Base-by-base conservation (phyloP, 2,888 invertebrate genomes). In the Dorcus hopei region DNA sequence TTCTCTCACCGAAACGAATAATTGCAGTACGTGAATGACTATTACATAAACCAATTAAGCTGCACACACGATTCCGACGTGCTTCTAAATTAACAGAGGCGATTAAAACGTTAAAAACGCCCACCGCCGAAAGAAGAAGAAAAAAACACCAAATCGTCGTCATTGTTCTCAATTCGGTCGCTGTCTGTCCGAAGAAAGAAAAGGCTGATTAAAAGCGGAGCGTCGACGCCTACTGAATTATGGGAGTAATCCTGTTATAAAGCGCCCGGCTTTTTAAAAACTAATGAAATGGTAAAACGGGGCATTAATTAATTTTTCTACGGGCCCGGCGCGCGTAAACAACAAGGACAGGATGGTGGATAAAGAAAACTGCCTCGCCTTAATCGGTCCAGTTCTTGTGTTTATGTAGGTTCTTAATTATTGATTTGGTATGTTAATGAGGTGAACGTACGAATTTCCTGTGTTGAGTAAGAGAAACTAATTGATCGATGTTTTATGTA, bases 381-480 rank as follows among this genome's bases (percentile, higher is more conserved):
- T 45, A 45, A 45, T 45, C 23, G 45, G 9, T 45, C 45, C 45
- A 45, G 45, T 19, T 45, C 14, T 16, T 16, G 11, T 11, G 14
- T 11, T 45, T 45, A 19, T 45, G 9, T 19, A 19, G 19, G 41
- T 49, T 26, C 16, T 9, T 49, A 55, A 49, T 39, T 55, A 49
- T 49, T 55, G 40, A 52, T 55, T 49, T 42, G 41, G 33, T 49
- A 49, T 49, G 54, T 19, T 55, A 55, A 55, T 49, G 42, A 40
- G 23, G 41, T 14, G 19, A 23, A 41, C 39, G 54, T 55, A 41
- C 16, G 49, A 42, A 14, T 55, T 55, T 55, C 54, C 54, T 47
- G 54, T 55, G 40, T 55, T 49, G 42, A 33, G 54, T 49, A 55
- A 33, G 26, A 33, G 26, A 33, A 33, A 33, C 26, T 3, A 33